Evolutionary conservation across 2,888 invertebrate species (phyloP).

Genomic region (Drosophila atripex): DNA sequence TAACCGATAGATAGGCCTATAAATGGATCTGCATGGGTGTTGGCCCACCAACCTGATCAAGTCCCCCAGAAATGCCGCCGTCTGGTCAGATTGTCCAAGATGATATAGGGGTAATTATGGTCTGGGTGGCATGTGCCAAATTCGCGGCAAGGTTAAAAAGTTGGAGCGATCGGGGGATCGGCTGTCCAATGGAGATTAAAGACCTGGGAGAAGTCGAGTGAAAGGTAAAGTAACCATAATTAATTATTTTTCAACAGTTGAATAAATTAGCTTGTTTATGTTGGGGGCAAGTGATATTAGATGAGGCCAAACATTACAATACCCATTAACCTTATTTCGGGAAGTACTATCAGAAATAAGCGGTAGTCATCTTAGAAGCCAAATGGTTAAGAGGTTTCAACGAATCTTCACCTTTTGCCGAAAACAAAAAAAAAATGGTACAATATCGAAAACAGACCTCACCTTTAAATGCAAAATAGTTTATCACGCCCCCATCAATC

Average conservation of each 20-base stretch:
- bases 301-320: conserved; percentile 1
- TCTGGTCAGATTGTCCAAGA: conserved; percentile 46
- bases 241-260: conserved; percentile 21
- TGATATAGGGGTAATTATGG: conserved; percentile 50
- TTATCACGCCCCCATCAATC: conserved; percentile 51
- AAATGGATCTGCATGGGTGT: conserved; percentile 33
- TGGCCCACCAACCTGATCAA: conserved; percentile 24
- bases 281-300: conserved; percentile 4
- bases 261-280: conserved; percentile 6
- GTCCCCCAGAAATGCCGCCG: conserved; percentile 5
- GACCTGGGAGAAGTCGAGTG: conserved; percentile 37
- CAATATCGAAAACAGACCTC: conserved; percentile 30
- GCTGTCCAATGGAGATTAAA: conserved; percentile 22
- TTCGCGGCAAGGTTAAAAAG: conserved; percentile 45
- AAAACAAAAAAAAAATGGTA: conserved; percentile 5
- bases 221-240: conserved; percentile 30
- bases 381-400: background rate
- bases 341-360: background rate
- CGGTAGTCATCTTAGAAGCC: conserved; percentile 1
- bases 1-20: conserved; percentile 41
- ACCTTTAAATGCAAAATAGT: conserved; percentile 52
- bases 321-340: background rate
- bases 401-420: conserved; percentile 36
- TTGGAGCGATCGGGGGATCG: conserved; percentile 41
- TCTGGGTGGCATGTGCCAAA: conserved; percentile 52